Base-by-base conservation (phyloP, 1,140 invertebrate species). In the Pachyrhynchus sulphureomaculatus region DNA sequence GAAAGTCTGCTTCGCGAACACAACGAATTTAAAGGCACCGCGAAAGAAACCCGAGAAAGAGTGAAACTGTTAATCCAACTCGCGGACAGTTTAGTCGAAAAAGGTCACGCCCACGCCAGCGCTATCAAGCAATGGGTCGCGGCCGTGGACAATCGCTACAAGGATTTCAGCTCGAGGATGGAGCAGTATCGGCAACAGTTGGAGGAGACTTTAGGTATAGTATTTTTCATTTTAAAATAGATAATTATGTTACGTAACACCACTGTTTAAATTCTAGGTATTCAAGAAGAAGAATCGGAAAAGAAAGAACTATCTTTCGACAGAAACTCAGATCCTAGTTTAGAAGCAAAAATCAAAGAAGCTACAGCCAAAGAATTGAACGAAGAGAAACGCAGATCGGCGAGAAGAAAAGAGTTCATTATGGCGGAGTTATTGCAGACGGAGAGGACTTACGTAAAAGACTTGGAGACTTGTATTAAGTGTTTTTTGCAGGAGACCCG, bases 391-490 rank as follows among this genome's bases (percentile, higher is more conserved):
- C 80, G 95, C 56, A 88, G 92, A 76, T 95, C 93, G 41, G 93
- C 94, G 1, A 80, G 94, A 55, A 84, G 93, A 75, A 95, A 96
- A 87, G 96, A 98, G 87, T 97, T 98, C 72, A 98, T 98, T 60
- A 98, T 99, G 95, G 93, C 92, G 1, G 96, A 99, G 80, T 79
- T 99, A 13, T 81, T 99, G 52, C 94, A 96, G 80, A 99, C 97
- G 0, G 98, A 99, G 78, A 85, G 95, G 58, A 92, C 93, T 4
- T 99, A 99, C 76, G 98, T 99, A 0, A 97, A 98, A 76, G 97
- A 99, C 80, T 79, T 99, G 64, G 92, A 97, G 74, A 92, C 88
- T 0, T 97, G 96, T 75, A 93, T 99, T 59, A 90, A 92, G 69
- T 92, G 86, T 62, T 98, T 95, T 77, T 78, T 97, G 51, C 84